phyloP scores from a whole-genome alignment of 2,797 vertebrate genomes.

The Protonibea diacanthus region DNA sequence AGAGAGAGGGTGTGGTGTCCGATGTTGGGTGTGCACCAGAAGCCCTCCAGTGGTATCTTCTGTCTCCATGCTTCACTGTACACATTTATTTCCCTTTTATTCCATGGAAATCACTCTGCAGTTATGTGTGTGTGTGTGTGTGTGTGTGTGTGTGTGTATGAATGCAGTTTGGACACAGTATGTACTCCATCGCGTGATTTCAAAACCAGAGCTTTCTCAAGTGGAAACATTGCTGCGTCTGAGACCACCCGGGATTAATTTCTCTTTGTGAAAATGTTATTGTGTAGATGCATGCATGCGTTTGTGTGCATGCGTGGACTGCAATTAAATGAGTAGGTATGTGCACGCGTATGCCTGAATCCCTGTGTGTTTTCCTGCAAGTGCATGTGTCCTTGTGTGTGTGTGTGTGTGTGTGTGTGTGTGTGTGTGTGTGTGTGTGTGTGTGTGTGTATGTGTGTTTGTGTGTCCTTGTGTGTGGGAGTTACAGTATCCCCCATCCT shows the following conservation, averaged over 20 bases:
- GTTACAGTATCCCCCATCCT: constrained; percentile 65
- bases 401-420: constrained; percentile 51
- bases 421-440: constrained; percentile 59
- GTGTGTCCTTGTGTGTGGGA: constrained; percentile 63
- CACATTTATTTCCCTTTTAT: constrained; percentile 49
- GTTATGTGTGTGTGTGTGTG: constrained; percentile 11
- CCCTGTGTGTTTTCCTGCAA: constrained; percentile 32
- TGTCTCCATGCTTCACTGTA: constrained; percentile 34
- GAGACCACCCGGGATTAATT: constrained; percentile 73
- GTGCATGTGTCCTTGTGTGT: constrained; percentile 41
- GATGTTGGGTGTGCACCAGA: constrained; percentile 46
- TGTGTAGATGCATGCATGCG: constrained; percentile 52
- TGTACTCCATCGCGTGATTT: constrained; percentile 59
- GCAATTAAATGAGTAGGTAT: constrained; percentile 49
- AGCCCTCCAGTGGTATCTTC: constrained; percentile 45
- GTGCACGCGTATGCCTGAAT: constrained; percentile 26
- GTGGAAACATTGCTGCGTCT: constrained; percentile 66
- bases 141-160: constrained; percentile 1
- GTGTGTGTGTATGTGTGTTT: constrained; percentile 61
- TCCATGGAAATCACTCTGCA: constrained; percentile 26
- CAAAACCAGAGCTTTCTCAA: constrained; percentile 74
- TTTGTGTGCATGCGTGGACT: constrained; percentile 51
- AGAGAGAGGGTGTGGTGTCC: constrained; percentile 29
- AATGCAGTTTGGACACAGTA: constrained; percentile 46
- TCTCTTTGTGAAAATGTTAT: constrained; percentile 71